Evolutionary conservation across 1,140 invertebrate species (phyloP), one percentile per base, ranked within the genome.

Genomic region (Zeugodacus cucurbitae): DNA sequence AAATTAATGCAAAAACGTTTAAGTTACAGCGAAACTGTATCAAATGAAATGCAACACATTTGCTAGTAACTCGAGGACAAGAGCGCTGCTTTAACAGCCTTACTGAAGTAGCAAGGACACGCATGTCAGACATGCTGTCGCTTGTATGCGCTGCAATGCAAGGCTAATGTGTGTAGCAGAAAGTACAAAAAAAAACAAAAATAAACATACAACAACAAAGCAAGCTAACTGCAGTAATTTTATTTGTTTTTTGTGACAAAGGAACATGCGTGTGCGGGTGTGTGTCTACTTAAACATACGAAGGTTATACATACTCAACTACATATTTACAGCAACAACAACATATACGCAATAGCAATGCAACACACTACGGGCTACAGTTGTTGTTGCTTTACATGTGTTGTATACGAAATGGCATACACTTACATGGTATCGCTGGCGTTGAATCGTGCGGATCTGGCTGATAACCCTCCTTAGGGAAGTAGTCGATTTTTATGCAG

Each of bases 381-480:
- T 32, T 67, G 26, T 29, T 67, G 26, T 26, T 32, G 64, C 58
- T 59, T 59, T 54, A 14, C 20, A 59, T 22, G 22, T 22, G 22
- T 22, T n/a, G 4, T 22, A 59, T 32, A 17, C 29, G 14, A 74
- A 87, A 32, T 57, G 87, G 34, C 37, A 88, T 70, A 26, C 48
- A 96, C 97, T 97, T 95, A 98, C 97, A 97, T 93, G 97, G 97
- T 94, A 98, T 97, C 82, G 97, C 97, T 93, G 97, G 96, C 26
- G 97, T 97, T 20, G 97, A 98, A 93, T 98, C 97, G 90, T 96
- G 96, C 0, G 96, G 96, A 94, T 98, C 97, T 3, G 97, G 96
- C 90, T 96, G 96, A 92, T 98, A 97, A 89, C 97, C 96, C 90
- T 97, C 97, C 89, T 96, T 95, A 7, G 97, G 96, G 91, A 98